Evolutionary conservation across 1,140 invertebrate genomes (phyloP).

Genomic region (Muscidifurax raptorellus): DNA sequence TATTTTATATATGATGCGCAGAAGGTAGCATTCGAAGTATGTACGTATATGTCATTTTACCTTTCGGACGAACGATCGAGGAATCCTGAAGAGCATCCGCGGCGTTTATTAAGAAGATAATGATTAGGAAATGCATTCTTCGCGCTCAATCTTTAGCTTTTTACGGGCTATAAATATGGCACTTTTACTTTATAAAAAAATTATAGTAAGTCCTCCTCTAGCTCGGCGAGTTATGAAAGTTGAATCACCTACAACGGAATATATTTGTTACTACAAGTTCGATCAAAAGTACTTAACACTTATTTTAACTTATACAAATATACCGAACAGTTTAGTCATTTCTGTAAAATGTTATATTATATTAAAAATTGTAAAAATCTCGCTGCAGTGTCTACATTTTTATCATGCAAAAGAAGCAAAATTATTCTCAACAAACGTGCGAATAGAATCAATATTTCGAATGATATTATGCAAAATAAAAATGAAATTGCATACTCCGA

Average conservation of each 20-base stretch:
- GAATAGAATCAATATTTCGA: too few species aligned
- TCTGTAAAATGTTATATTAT: too few species aligned
- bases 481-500: background rate
- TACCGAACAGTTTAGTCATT: too few species aligned
- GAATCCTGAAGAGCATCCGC: background rate
- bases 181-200: background rate
- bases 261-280: too few species aligned
- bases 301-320: too few species aligned
- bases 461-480: conserved; percentile 4
- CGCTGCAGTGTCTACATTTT: too few species aligned
- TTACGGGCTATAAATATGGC: background rate
- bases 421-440: too few species aligned
- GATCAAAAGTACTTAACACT: too few species aligned
- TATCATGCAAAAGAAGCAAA: too few species aligned
- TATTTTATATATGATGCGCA: background rate
- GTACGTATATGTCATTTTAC: background rate
- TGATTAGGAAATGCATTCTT: conserved; percentile 36
- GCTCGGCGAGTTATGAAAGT: background rate
- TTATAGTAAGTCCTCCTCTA: background rate
- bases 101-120: background rate
- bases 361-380: too few species aligned
- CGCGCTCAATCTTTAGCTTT: background rate
- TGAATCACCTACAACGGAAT: background rate
- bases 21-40: background rate
- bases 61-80: background rate